phyloP scores from a whole-genome alignment of 2,113 vertebrate species.

The Lampris incognitus region DNA sequence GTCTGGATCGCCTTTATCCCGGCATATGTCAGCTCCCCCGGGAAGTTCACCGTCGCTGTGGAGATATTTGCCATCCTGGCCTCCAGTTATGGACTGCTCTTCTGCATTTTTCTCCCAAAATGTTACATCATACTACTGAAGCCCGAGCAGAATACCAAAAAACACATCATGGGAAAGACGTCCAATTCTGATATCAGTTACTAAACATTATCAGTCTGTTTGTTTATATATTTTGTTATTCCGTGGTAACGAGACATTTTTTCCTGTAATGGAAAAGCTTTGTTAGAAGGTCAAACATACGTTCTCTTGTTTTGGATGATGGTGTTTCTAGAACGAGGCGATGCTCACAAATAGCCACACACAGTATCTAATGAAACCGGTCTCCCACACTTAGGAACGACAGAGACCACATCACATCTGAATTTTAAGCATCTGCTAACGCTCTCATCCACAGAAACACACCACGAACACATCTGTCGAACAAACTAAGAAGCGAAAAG shows the following conservation, averaged over 20 bases:
- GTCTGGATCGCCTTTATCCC: constrained; percentile 84
- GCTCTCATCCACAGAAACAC: no score
- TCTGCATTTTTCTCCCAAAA: constrained; percentile 81
- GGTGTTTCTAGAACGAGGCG: no score
- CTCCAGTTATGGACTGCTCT: constrained; percentile 77
- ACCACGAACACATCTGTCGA: no score
- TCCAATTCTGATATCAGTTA: constrained; percentile 37
- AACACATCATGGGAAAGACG: constrained; percentile 74
- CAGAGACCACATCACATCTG: no score
- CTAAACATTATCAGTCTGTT: not conserved
- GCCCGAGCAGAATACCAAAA: constrained; percentile 78
- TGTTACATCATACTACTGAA: constrained; percentile 78
- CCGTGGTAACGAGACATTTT: not conserved
- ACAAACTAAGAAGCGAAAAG: no score
- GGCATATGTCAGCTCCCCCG: constrained; percentile 82
- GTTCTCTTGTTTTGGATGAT: no score
- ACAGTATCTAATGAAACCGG: no score
- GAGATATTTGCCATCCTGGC: constrained; percentile 83
- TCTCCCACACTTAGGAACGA: no score
- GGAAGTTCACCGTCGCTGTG: constrained; percentile 79
- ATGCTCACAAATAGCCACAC: no score
- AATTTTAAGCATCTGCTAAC: no score
- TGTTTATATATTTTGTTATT: not conserved
- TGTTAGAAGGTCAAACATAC: no score
- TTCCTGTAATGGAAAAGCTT: no score